These are phyloP conservation scores for Penelope pileata DNA, from an alignment of 2,113 vertebrate genomes.

Conservation along the genomic window DNA sequence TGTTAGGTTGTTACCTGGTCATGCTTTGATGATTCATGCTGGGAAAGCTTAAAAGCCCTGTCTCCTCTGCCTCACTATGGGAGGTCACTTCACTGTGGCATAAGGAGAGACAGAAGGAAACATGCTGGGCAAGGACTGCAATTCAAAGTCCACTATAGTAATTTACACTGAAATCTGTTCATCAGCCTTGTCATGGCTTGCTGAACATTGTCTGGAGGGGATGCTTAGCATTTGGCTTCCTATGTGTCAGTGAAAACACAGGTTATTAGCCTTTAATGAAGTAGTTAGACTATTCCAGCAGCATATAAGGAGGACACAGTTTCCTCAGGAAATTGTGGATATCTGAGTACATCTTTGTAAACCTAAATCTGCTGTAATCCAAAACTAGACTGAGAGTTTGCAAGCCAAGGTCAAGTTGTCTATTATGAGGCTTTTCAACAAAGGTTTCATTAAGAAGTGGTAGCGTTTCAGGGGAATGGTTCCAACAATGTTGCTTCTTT, in stretches of 20 bases:
- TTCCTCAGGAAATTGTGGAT: neutral
- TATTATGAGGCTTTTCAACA: neutral
- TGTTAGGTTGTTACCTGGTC: neutral
- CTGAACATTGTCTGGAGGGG: neutral
- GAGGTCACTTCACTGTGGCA: neutral
- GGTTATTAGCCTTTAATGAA: neutral
- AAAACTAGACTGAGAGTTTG: neutral
- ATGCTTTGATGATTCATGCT: neutral
- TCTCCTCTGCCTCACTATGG: neutral
- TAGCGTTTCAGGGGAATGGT: neutral
- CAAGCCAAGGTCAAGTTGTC: neutral
- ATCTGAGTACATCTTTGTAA: neutral
- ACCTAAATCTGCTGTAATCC: neutral
- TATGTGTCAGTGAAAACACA: neutral
- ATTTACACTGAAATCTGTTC: neutral
- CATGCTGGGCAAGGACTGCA: neutral
- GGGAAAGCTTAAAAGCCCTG: neutral
- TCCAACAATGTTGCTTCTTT: slow-evolving; percentile 3
- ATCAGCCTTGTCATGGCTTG: neutral
- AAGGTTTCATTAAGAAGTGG: slow-evolving; percentile 12
- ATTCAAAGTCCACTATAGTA: neutral
- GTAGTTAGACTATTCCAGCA: neutral
- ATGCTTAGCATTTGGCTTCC: neutral
- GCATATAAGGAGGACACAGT: neutral
- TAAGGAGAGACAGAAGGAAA: neutral